A percentile compares a stretch with the other conserved stretches of the same genome.
Conservation (phyloP, 2,113 vertebrate species). For the Lepidothrix coronata region DNA sequence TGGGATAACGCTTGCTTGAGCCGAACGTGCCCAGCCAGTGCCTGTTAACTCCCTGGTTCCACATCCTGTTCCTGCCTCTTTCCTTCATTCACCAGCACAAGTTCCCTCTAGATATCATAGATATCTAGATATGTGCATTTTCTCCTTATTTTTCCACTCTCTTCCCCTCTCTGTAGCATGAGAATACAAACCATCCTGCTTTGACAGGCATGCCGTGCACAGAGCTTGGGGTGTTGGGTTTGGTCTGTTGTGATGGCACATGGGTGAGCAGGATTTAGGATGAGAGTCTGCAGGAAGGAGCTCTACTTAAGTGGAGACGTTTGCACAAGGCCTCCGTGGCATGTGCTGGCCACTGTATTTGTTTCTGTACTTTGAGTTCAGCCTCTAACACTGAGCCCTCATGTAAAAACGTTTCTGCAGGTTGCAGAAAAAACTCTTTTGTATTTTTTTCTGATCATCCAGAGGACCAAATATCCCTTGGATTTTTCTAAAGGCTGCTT, state of each 20-base stretch:
- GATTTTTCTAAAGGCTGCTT: not conserved
- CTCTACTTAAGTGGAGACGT: not conserved
- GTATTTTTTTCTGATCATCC: not conserved
- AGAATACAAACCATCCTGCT: not conserved
- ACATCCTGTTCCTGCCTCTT: not conserved
- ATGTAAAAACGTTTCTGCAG: not conserved
- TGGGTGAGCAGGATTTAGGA: not conserved
- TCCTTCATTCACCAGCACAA: not conserved
- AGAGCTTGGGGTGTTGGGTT: not conserved
- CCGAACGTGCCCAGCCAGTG: not conserved
- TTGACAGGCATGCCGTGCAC: fast-evolving
- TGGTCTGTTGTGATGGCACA: not conserved
- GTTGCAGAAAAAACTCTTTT: not conserved
- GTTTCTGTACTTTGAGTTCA: not conserved
- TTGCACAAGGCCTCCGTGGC: not conserved
- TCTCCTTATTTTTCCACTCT: not conserved
- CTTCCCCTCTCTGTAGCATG: not conserved
- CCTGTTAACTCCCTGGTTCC: not conserved
- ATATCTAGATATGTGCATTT: not conserved
- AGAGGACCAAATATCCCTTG: not conserved
- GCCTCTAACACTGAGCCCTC: not conserved
- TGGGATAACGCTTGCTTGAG: not conserved
- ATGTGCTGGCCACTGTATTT: fast-evolving
- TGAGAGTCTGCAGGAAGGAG: not conserved
- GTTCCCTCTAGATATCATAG: not conserved